Percentiles rank a stretch among this genome's conserved stretches.
These are phyloP conservation scores for Megalopta genalis DNA, from an alignment of 1,140 invertebrate genomes.

Conservation along the genomic window DNA sequence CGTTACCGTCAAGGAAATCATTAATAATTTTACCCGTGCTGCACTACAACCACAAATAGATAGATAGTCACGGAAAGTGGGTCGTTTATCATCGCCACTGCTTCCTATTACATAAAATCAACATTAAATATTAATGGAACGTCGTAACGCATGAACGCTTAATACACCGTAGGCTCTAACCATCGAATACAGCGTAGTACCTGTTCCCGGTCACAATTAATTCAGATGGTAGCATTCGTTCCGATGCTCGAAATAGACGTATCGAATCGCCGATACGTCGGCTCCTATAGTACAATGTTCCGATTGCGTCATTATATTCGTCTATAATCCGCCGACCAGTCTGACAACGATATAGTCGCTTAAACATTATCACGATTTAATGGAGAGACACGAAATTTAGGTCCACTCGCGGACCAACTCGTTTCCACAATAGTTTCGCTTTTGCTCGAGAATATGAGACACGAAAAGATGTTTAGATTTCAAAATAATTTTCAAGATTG, in stretches of 20 bases:
- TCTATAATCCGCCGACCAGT: neutral
- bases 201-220: neutral
- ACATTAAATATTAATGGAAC: conserved; percentile 4
- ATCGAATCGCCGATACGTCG: neutral
- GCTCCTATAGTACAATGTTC: no score
- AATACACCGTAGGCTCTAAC: neutral
- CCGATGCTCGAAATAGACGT: neutral
- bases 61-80: neutral
- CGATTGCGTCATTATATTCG: neutral
- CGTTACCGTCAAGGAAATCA: neutral
- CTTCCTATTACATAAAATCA: neutral
- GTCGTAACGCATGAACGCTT: neutral
- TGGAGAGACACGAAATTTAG: neutral
- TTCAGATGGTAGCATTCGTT: neutral
- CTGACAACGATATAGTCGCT: neutral
- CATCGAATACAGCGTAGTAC: no score
- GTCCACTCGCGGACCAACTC: no score
- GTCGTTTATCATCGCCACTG: neutral
- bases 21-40: neutral
- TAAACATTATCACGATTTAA: neutral
- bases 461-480: no score
- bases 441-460: no score
- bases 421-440: no score
- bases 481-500: no score
- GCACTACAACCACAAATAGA: neutral